Conservation (phyloP, 2,113 vertebrate species). For the Lutjanus erythropterus region DNA sequence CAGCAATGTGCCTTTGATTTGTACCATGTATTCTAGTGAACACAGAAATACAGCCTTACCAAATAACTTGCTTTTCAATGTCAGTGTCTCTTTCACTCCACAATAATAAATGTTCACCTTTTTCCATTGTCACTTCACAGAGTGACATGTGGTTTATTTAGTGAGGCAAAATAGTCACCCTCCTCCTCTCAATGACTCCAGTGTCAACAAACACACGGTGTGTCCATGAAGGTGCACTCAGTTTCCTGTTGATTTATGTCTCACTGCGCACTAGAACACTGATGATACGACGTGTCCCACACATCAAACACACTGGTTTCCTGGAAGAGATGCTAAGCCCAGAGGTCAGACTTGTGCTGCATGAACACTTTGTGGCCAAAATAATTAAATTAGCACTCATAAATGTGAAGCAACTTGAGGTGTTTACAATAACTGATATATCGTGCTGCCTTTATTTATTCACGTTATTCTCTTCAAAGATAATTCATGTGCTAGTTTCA, state of each 20-base stretch:
- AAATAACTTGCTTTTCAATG: background rate
- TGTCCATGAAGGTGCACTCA: conserved; percentile 3
- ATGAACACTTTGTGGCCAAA: background rate
- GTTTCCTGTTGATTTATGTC: conserved; percentile 15
- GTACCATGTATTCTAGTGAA: no score
- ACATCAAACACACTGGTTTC: background rate
- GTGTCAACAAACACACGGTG: conserved; percentile 31
- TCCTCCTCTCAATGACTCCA: background rate
- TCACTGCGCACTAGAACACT: background rate
- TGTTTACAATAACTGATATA: background rate
- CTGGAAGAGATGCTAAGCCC: background rate
- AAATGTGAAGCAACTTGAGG: background rate
- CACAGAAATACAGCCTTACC: no score
- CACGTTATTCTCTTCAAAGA: background rate
- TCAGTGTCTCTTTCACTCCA: background rate
- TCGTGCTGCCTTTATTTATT: background rate
- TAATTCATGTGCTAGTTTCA: background rate
- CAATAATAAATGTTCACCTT: background rate
- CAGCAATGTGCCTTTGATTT: no score
- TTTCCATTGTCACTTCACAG: background rate
- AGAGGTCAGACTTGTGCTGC: background rate
- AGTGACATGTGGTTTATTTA: conserved; percentile 22
- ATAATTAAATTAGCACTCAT: background rate
- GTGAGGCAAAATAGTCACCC: background rate
- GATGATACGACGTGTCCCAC: background rate